These are phyloP conservation scores for Spinibarbus caldwelli DNA, from an alignment of 2,797 vertebrate genomes.

Conservation along the genomic window DNA sequence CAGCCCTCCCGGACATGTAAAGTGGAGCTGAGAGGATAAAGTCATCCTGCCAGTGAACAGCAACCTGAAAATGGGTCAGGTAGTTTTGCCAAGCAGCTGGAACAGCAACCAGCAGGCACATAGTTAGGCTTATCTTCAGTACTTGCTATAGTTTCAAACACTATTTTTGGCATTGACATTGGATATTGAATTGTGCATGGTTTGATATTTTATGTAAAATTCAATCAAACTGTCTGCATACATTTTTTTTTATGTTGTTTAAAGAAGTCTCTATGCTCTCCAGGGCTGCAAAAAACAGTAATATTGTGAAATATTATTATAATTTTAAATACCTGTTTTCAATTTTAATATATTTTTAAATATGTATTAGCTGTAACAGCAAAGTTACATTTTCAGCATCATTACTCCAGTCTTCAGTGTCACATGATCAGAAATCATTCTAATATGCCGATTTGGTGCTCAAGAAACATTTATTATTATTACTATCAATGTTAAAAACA, in stretches of 20 bases:
- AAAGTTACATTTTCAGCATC: neutral
- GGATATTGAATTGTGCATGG: neutral
- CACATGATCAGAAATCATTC: neutral
- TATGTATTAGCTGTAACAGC: neutral
- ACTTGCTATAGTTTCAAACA: neutral
- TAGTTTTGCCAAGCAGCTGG: constrained; percentile 54
- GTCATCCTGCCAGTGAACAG: constrained; percentile 27
- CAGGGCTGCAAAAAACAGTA: neutral
- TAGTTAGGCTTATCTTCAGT: constrained; percentile 4
- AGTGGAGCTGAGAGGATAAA: constrained; percentile 26
- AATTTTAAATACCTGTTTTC: neutral
- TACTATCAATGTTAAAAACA: neutral
- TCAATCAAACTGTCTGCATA: neutral
- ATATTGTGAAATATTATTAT: neutral
- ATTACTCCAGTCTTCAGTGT: neutral
- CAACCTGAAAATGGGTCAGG: constrained; percentile 59
- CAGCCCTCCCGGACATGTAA: constrained; percentile 29
- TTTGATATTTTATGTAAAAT: neutral
- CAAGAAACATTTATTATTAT: neutral
- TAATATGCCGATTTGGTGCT: no score
- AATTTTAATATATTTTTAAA: neutral
- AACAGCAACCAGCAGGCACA: constrained; percentile 46
- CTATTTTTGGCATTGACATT: neutral
- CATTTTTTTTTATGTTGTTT: neutral
- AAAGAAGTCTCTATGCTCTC: neutral